Percentiles rank a stretch among this genome's conserved stretches.
phyloP scores from a whole-genome alignment of 2,113 vertebrate species.

The Plecotus auritus region DNA sequence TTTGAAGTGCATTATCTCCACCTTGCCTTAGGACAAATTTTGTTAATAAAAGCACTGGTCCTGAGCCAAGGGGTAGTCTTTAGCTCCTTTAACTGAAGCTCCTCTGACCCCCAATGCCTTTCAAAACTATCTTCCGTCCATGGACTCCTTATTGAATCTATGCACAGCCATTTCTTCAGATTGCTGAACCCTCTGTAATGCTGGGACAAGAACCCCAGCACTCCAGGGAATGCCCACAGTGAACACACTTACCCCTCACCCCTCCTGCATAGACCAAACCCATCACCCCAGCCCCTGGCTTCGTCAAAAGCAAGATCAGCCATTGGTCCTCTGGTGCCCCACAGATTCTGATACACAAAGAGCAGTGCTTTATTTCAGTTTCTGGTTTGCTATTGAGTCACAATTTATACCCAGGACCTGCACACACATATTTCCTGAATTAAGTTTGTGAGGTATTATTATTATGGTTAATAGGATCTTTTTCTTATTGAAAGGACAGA shows the following conservation, averaged over 20 bases:
- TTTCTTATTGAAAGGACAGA: not conserved
- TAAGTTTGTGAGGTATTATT: not conserved
- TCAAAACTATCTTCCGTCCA: too few species aligned
- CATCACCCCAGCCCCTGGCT: accelerated
- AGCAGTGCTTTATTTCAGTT: not conserved
- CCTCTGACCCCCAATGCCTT: too few species aligned
- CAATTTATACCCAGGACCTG: not conserved
- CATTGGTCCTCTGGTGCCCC: not conserved
- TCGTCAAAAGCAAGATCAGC: not conserved
- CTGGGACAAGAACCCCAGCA: too few species aligned
- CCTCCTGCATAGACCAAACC: accelerated
- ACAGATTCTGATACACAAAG: not conserved
- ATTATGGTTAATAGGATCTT: not conserved
- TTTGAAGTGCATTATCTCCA: too few species aligned
- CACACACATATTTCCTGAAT: not conserved
- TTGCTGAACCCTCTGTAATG: too few species aligned
- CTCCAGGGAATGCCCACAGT: not conserved
- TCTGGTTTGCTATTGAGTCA: not conserved
- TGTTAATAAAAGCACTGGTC: too few species aligned
- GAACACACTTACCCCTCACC: accelerated
- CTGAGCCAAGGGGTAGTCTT: too few species aligned
- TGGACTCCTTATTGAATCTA: too few species aligned
- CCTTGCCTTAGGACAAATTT: too few species aligned
- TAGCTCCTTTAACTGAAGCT: too few species aligned
- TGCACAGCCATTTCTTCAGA: too few species aligned